Evolutionary conservation across 2,113 vertebrate genomes (phyloP), one percentile per base, ranked within the genome.

Genomic region (Saguinus imperator): DNA sequence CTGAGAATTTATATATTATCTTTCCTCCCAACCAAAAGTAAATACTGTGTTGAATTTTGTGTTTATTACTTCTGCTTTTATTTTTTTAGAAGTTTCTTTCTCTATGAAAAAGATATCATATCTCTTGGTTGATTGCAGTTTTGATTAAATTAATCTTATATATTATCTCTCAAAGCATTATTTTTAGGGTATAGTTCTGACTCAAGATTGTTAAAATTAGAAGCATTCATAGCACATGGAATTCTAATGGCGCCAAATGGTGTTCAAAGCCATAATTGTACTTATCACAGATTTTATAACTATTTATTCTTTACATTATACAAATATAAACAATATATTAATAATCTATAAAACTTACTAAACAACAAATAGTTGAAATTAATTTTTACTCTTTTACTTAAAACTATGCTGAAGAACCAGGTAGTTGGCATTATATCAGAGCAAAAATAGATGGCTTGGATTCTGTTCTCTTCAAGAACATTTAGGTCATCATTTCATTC

Each of bases 131-230:
- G 73, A 48, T 43, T 80, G 55, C 3, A 75, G 5, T 50, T 43
- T 88, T 91, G 57, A 48, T 87, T 86, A 89, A 89, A 52, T 93
- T 89, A 92, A 79, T 86, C 85, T 43, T 48, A 43, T 72, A 55
- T 17, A 13, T 4, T 94, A 2, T 25, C 20, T 18, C 37, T 94
- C 32, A 55, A 91, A 87, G 50, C 9, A 80, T 58, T 91, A 73
- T 75, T 13, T 17, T 79, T 66, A 48, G 29, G 35, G 32, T 89
- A 57, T 55, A 61, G 48, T 84, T 76, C 77, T 87, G 37, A 17
- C 6, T 57, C 82, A 97, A 64, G 37, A 89, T 95, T 93, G 89
- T 70, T 72, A 50, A 43, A 29, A 94, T 96, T 83, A 85, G 35
- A 66, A 88, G 66, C 90, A 8, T 91, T 96, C 21, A 52, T n/a